Percentiles rank a stretch among this genome's conserved stretches.
phyloP scores from a whole-genome alignment of 2,888 invertebrate genomes.

The Microplitis deprimator region DNA sequence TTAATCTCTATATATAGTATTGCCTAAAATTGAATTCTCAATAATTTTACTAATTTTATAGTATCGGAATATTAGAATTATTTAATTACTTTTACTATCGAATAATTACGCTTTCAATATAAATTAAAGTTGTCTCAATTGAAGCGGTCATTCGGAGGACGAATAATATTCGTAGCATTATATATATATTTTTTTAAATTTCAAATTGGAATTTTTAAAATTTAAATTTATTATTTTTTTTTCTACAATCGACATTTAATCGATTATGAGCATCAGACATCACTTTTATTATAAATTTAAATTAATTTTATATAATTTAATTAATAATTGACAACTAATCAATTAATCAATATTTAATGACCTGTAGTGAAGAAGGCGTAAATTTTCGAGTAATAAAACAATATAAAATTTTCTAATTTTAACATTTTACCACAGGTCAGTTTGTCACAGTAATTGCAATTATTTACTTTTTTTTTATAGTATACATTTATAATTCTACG shows the following conservation, averaged over 20 bases:
- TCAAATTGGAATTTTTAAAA: neutral
- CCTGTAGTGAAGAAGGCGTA: constrained; percentile 65
- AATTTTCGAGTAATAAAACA: constrained; percentile 55
- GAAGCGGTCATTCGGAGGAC: neutral
- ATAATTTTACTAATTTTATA: neutral
- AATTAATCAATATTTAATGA: constrained; percentile 66
- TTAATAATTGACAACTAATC: constrained; percentile 70
- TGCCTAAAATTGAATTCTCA: neutral
- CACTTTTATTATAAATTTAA: neutral
- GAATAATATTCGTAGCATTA: neutral
- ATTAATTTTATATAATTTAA: constrained; percentile 56
- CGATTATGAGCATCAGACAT: constrained; percentile 1
- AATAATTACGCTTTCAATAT: constrained; percentile 13
- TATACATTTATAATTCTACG: constrained; percentile 45
- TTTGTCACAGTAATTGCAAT: constrained; percentile 26
- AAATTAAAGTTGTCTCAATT: constrained; percentile 12
- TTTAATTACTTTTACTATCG: constrained; percentile 10
- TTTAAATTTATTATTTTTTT: neutral
- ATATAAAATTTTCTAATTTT: constrained; percentile 62
- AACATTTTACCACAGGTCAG: constrained; percentile 64
- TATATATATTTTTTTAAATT: neutral
- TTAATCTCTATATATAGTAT: neutral
- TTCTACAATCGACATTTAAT: neutral
- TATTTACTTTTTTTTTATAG: constrained; percentile 28
- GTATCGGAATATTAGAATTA: neutral